These are phyloP conservation scores for Cossypha polioptera DNA, from an alignment of 2,797 vertebrate genomes.

Conservation along the genomic window DNA sequence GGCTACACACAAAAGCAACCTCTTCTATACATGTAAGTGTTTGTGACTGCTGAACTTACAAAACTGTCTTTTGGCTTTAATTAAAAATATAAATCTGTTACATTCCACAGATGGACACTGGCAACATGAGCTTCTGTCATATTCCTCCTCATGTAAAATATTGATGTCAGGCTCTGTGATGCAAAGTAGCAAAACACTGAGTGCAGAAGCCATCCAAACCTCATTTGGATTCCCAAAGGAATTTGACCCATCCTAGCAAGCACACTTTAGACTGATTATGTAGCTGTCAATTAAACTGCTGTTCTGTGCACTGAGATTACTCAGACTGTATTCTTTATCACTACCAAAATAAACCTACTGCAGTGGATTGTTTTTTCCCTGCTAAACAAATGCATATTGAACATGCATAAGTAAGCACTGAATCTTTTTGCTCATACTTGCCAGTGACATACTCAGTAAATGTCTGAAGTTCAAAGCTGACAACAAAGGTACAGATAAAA, in stretches of 20 bases:
- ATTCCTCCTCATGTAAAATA: background rate
- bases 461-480: background rate
- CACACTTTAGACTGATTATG: constrained; percentile 40
- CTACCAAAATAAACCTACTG: background rate
- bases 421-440: constrained; percentile 6
- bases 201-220: constrained; percentile 24
- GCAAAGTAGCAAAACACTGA: background rate
- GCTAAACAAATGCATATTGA: background rate
- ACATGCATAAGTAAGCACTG: background rate
- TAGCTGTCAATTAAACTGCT: constrained; percentile 33
- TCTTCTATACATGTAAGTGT: background rate
- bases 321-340: background rate
- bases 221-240: constrained; percentile 48
- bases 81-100: constrained; percentile 1
- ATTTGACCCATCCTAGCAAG: background rate
- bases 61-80: background rate
- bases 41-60: background rate
- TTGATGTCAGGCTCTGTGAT: background rate
- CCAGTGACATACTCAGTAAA: background rate
- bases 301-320: constrained; percentile 2
- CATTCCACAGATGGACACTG: background rate
- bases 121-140: background rate
- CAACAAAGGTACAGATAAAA: background rate
- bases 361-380: background rate
- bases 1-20: background rate